Percentiles rank a stretch among this genome's conserved stretches.
Conservation (phyloP, 2,797 vertebrate species). For the Passerculus sandwichensis region DNA sequence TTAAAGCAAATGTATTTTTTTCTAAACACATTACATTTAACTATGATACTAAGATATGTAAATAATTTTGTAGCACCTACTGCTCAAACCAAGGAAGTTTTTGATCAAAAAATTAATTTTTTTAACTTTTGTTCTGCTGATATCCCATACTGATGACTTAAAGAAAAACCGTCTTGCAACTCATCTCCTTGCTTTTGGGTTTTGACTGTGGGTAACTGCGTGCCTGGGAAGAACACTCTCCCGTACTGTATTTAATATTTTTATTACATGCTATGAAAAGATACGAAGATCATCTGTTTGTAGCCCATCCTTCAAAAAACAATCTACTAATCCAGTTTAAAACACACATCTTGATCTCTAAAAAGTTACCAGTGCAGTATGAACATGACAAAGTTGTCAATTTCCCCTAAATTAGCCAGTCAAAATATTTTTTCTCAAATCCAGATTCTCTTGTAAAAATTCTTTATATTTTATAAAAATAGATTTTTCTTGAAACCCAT, state of each 20-base stretch:
- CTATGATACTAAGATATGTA: conserved; percentile 99
- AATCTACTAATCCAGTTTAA: conserved; percentile 96
- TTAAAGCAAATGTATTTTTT: conserved; percentile 84
- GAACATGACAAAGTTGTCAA: conserved; percentile 99
- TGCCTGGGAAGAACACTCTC: conserved; percentile 94
- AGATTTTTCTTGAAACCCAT: conserved; percentile 99
- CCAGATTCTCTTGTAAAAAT: conserved; percentile 99
- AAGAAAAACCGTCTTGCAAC: conserved; percentile 96
- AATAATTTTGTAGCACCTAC: conserved; percentile 99
- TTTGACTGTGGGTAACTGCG: conserved; percentile 98
- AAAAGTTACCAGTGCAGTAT: conserved; percentile 99
- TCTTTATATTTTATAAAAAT: conserved; percentile 99
- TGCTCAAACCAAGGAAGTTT: conserved; percentile 99
- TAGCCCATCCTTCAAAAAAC: conserved; percentile 99
- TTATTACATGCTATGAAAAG: conserved; percentile 99
- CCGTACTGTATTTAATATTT: conserved; percentile 94
- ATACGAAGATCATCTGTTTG: conserved; percentile 99
- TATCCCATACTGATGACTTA: conserved; percentile 97
- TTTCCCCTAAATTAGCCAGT: conserved; percentile 99
- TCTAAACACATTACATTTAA: conserved; percentile 97
- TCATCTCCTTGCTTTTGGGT: conserved; percentile 99
- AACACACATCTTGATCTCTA: conserved; percentile 99
- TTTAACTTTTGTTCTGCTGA: conserved; percentile 94
- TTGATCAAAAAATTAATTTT: conserved; percentile 89
- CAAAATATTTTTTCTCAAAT: conserved; percentile 99